phyloP scores from a whole-genome alignment of 2,888 invertebrate species.

The Xanthostigma xanthostigma region DNA sequence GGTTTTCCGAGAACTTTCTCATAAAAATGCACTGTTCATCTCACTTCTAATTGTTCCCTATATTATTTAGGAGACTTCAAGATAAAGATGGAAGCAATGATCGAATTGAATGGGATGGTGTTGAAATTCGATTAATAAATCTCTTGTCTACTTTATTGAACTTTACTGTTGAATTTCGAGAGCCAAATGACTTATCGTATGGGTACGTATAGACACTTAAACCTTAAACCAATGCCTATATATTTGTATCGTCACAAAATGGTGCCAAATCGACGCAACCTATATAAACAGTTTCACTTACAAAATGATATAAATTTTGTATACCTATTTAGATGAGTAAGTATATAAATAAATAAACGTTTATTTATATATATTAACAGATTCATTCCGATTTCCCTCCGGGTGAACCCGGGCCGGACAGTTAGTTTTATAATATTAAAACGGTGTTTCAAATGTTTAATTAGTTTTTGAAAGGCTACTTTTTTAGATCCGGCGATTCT shows the following conservation, averaged over 20 bases:
- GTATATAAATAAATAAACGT: background rate
- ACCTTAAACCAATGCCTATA: background rate
- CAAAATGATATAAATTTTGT: background rate
- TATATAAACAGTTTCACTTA: no score
- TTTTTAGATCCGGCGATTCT: conserved; percentile 41
- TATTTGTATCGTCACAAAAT: background rate
- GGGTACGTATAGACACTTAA: conserved; percentile 30
- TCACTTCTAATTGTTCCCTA: no score
- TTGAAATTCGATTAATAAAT: conserved; percentile 52
- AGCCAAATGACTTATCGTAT: conserved; percentile 32
- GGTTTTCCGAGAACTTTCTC: no score
- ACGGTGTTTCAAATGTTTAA: background rate
- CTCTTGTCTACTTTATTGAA: conserved; percentile 48
- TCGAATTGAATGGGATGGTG: conserved; percentile 48
- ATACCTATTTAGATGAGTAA: background rate
- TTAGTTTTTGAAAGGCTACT: conserved; percentile 1
- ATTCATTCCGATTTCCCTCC: background rate
- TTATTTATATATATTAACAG: background rate
- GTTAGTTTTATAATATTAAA: no score
- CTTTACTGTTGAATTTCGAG: conserved; percentile 54
- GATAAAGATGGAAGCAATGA: conserved; percentile 34
- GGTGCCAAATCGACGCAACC: background rate
- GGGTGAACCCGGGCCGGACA: no score
- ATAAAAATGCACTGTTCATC: no score
- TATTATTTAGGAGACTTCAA: conserved; percentile 19